Evolutionary conservation across 2,888 invertebrate species (phyloP), one percentile per base, ranked within the genome.

Genomic region (Ferrisia virgata): DNA sequence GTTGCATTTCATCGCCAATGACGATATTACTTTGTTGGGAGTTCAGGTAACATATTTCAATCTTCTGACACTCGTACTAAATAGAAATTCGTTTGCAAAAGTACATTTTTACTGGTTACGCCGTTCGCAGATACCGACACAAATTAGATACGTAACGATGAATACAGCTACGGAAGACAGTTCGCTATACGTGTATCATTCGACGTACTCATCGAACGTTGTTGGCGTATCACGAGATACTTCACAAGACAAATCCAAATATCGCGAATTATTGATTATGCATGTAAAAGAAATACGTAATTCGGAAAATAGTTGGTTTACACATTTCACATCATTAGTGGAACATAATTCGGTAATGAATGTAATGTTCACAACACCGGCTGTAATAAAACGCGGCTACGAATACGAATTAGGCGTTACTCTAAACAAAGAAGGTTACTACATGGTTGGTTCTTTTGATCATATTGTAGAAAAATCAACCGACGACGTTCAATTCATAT

Each of bases 331-430:
- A 3, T 83, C 83, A 28, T 43, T 83, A 22, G 72, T 83, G 2
- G 83, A 83, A 47, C 47, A 83, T 43, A 43, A 83, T 43, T 83
- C 83, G 8, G 25, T 43, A 28, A 39, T 72, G 43, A 47, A 83
- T 40, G 43, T 83, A 8, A 83, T 83, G 83, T 83, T 83, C 8
- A 83, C 83, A n/a, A 83, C 83, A 5, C 83, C 83, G 22, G 76
- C 83, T 28, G 31, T 76, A 4, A 76, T 83, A 5, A 83, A 43
- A 31, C 76, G 76, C 11, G 83, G 47, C 31, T 39, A 43, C 43
- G 83, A 83, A 83, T 83, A 83, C 83, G 83, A 83, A 47, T 83
- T 83, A 31, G 76, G 40, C 4, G 76, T 83, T 18, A 76, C 83
- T 13, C 76, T 83, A 9, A 40, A 36, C 76, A 83, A 76, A 76